Percentiles rank a stretch among this genome's conserved stretches.
Evolutionary conservation across 2,113 vertebrate genomes (phyloP).

Genomic region (Excalfactoria chinensis): DNA sequence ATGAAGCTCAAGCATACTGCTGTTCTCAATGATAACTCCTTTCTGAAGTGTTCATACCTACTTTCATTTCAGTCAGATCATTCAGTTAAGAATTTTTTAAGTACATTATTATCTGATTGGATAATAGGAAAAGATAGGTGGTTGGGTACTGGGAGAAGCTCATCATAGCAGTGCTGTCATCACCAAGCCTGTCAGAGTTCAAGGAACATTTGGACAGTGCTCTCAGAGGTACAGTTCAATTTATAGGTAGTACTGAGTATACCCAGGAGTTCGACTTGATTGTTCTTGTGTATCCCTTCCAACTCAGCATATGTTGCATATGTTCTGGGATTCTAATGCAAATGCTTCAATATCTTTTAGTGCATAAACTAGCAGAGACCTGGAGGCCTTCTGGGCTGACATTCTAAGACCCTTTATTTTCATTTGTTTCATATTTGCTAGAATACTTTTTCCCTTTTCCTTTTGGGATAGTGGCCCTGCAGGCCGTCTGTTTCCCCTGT

Average conservation of each 20-base stretch:
- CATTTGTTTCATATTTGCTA: neutral
- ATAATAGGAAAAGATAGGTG: neutral
- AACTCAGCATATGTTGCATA: neutral
- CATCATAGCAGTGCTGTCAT: neutral
- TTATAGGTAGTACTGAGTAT: neutral
- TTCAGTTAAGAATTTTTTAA: neutral
- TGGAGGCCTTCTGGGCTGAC: neutral
- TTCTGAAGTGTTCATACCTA: neutral
- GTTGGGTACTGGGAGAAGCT: neutral
- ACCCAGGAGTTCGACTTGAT: neutral
- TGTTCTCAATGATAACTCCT: neutral
- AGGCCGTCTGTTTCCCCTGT: too few species aligned
- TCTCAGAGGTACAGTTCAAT: neutral
- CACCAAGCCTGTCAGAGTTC: neutral
- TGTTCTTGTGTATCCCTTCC: neutral
- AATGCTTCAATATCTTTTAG: neutral
- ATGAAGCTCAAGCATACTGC: neutral
- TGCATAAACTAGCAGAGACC: neutral
- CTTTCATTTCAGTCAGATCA: neutral
- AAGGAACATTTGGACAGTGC: neutral
- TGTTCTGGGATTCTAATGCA: neutral
- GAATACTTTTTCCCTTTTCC: too few species aligned
- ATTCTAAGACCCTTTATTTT: neutral
- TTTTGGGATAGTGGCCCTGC: too few species aligned
- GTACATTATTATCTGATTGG: neutral